Evolutionary conservation across 2,797 vertebrate species (phyloP).

Genomic region (Hemitrygon akajei): DNA sequence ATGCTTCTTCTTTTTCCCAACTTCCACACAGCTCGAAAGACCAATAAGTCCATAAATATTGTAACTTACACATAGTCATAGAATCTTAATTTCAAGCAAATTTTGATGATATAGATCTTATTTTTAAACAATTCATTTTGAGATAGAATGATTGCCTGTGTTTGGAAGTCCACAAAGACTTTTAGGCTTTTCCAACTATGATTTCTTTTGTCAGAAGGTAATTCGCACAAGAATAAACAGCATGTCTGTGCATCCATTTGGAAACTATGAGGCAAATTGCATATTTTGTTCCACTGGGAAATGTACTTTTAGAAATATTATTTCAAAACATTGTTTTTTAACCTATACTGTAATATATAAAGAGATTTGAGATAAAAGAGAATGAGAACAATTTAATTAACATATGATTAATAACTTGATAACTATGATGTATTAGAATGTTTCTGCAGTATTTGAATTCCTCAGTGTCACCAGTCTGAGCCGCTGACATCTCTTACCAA

Average conservation of each 20-base stretch:
- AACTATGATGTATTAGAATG: not conserved
- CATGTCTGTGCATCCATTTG: not conserved
- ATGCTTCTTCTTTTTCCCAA: too few species aligned
- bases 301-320: not conserved
- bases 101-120: too few species aligned
- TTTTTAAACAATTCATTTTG: too few species aligned
- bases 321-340: not conserved
- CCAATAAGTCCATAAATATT: too few species aligned
- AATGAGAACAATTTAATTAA: not conserved
- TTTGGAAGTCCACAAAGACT: too few species aligned
- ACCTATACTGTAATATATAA: not conserved
- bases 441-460: not conserved
- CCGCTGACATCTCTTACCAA: not conserved
- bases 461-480: not conserved
- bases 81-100: too few species aligned
- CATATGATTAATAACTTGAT: not conserved
- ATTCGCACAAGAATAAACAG: not conserved
- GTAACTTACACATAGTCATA: too few species aligned
- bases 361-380: not conserved
- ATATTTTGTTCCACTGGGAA: not conserved
- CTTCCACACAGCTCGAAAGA: too few species aligned
- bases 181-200: too few species aligned
- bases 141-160: too few species aligned
- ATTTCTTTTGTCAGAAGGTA: not conserved
- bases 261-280: not conserved